Conservation (phyloP, 2,113 vertebrate species). For the Miniopterus natalensis region DNA sequence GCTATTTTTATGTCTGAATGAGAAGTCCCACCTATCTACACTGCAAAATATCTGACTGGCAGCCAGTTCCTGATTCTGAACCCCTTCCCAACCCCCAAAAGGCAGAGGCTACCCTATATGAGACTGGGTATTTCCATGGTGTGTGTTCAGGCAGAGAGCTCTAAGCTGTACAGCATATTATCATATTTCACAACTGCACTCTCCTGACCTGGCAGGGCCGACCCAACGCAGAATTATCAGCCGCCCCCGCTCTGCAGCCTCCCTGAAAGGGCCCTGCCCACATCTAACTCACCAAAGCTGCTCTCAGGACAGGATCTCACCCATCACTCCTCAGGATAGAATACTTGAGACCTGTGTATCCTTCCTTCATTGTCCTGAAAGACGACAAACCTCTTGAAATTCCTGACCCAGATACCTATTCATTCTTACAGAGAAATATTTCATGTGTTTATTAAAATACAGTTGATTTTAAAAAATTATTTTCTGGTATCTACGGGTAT, state of each 20-base stretch:
- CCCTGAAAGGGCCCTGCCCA: background rate
- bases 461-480: background rate
- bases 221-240: background rate
- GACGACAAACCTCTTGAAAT: slow-evolving; percentile 45
- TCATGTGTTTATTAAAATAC: slow-evolving; percentile 18
- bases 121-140: background rate
- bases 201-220: background rate
- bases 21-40: background rate
- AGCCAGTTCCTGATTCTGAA: background rate
- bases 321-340: slow-evolving; percentile 1
- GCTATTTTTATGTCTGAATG: background rate
- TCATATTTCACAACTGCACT: background rate
- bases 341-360: slow-evolving; percentile 28
- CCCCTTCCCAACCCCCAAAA: background rate
- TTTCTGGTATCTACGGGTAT: background rate
- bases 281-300: slow-evolving; percentile 39
- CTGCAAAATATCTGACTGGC: background rate
- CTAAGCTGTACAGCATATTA: background rate
- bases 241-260: background rate
- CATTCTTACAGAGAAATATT: background rate
- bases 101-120: background rate
- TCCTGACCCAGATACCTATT: slow-evolving; percentile 53
- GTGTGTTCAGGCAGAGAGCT: background rate
- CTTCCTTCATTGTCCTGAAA: slow-evolving; percentile 60
- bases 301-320: background rate